Evolutionary conservation across 2,888 invertebrate species (phyloP), one percentile per base, ranked within the genome.

Genomic region (Erebia aethiops): DNA sequence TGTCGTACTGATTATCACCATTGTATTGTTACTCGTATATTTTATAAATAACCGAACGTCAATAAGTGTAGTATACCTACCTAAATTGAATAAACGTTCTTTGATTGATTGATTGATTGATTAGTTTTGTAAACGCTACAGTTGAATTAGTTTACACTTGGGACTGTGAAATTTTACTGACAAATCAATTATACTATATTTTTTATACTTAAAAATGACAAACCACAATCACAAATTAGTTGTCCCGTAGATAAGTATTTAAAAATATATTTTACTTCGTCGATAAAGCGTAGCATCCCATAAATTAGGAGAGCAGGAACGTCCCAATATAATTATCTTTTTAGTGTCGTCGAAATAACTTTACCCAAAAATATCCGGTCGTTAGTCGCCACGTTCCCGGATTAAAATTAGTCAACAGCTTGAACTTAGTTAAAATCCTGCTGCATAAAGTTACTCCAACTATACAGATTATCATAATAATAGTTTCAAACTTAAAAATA

Each of bases 321-420:
- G 79, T 81, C 79, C 83, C 84, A 81, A 77, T 83, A 84, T 87
- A 78, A 78, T 78, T 78, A 82, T 84, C 84, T 87, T 88, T 87
- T 85, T 85, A 85, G 82, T 81, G 84, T 83, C 86, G 84, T 84
- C 84, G 82, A 83, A 85, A 87, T 82, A 86, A 85, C 86, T 86
- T 85, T 83, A 77, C 81, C 88, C 84, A 84, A 87, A 91, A 91
- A 91, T 91, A 91, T 81, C 83, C 84, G 81, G 85, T 82, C 87
- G 87, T 88, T 87, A 86, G 84, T 81, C 81, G 82, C 77, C 76
- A 79, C 83, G 83, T 81, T 83, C 82, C 81, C 75, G 79, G 83
- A 86, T 87, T 89, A 86, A 87, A 90, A 90, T 90, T 90, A 89
- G 87, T 87, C 82, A 83, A 82, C 83, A 82, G 81, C 83, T 83